Percentiles rank a stretch among this genome's conserved stretches.
These are phyloP conservation scores for Ferrisia virgata DNA, from an alignment of 2,888 invertebrate species.

Conservation along the genomic window DNA sequence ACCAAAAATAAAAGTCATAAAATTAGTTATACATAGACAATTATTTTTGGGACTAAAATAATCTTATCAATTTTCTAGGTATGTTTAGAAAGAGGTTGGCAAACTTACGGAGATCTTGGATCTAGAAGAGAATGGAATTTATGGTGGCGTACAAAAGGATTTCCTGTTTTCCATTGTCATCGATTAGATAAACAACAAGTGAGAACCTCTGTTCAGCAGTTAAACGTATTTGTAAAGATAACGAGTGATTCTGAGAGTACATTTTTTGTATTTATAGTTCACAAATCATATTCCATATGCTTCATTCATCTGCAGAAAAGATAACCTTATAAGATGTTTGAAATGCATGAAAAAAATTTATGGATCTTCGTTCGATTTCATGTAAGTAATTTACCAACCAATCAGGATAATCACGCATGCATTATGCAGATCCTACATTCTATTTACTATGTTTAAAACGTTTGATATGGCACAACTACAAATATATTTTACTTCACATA, in stretches of 20 bases:
- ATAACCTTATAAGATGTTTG: slow-evolving; percentile 72
- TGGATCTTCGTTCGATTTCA: slow-evolving; percentile 78
- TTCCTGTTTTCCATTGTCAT: slow-evolving; percentile 66
- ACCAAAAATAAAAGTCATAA: neutral
- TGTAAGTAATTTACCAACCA: slow-evolving; percentile 56
- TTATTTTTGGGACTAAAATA: neutral
- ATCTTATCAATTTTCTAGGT: slow-evolving; percentile 52
- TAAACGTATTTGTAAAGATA: neutral
- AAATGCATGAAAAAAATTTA: slow-evolving; percentile 78
- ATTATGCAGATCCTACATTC: too few relatives aligned
- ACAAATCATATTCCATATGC: slow-evolving; percentile 83
- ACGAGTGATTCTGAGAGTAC: too few relatives aligned
- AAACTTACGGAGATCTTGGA: slow-evolving; percentile 65
- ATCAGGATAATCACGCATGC: too few relatives aligned
- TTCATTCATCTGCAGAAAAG: slow-evolving; percentile 79
- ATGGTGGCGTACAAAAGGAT: slow-evolving; percentile 80
- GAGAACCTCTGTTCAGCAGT: neutral
- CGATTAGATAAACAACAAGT: slow-evolving; percentile 69
- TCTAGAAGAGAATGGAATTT: slow-evolving; percentile 72
- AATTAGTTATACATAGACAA: too few relatives aligned
- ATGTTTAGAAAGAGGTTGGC: slow-evolving; percentile 68
- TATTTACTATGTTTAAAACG: too few relatives aligned
- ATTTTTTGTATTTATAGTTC: slow-evolving; percentile 59
- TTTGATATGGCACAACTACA: too few relatives aligned
- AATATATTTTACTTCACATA: too few relatives aligned